phyloP scores from a whole-genome alignment of 1,140 invertebrate species.

The Orussus abietinus region DNA sequence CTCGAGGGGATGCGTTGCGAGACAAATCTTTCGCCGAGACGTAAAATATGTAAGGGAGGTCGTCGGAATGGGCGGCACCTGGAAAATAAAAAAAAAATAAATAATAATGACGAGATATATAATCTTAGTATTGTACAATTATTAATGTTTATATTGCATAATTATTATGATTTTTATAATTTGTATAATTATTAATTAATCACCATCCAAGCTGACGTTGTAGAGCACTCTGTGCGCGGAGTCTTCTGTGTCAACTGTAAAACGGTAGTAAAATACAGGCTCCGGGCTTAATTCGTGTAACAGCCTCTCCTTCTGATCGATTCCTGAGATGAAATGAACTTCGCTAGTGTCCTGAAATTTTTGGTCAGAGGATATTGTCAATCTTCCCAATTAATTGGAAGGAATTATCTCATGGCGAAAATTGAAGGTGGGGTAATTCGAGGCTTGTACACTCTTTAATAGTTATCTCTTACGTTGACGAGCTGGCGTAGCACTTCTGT shows the following conservation, averaged over 20 bases:
- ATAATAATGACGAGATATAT: not conserved
- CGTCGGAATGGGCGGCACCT: slow-evolving; percentile 23
- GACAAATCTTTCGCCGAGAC: not conserved
- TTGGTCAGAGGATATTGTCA: too few relatives aligned
- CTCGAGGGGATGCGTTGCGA: not conserved
- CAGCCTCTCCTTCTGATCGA: slow-evolving; percentile 18
- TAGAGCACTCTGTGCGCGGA: slow-evolving; percentile 14
- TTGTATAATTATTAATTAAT: too few relatives aligned
- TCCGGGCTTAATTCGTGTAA: slow-evolving; percentile 2
- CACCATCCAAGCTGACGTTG: slow-evolving; percentile 15
- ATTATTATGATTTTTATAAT: too few relatives aligned
- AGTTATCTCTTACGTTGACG: too few relatives aligned
- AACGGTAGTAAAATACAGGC: slow-evolving; percentile 21
- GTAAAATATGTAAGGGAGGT: slow-evolving; percentile 24
- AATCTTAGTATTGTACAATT: not conserved
- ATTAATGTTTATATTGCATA: too few relatives aligned
- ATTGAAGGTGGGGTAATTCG: too few relatives aligned
- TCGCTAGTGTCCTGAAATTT: slow-evolving; percentile 11
- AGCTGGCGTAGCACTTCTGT: too few relatives aligned
- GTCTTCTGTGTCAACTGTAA: slow-evolving; percentile 18
- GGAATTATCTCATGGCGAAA: too few relatives aligned
- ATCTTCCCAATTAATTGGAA: too few relatives aligned
- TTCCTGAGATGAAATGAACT: slow-evolving; percentile 10
- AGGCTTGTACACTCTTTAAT: too few relatives aligned
- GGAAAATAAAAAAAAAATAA: slow-evolving; percentile 8